A percentile compares a stretch with the other conserved stretches of the same genome.
These are phyloP conservation scores for Donacobius atricapilla DNA, from an alignment of 2,113 vertebrate genomes.

Conservation along the genomic window DNA sequence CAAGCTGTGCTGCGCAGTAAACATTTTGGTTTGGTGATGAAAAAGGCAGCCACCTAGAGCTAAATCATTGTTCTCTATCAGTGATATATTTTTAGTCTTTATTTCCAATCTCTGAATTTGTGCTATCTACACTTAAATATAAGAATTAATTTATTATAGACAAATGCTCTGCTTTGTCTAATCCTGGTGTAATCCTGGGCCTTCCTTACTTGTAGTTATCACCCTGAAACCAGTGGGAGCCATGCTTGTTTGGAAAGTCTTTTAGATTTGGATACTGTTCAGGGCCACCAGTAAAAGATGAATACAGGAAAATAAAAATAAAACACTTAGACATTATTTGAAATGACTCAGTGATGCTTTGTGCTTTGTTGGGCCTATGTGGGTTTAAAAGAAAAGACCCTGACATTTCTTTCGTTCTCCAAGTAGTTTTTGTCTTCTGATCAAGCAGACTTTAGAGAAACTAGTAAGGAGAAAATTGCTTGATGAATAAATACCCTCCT, in stretches of 20 bases:
- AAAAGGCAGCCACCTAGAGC: neutral
- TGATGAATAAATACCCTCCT: neutral
- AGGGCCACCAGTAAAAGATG: neutral
- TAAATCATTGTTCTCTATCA: neutral
- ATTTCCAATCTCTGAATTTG: neutral
- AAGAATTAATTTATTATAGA: neutral
- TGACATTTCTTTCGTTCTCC: neutral
- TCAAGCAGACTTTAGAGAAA: neutral
- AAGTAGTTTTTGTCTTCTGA: neutral
- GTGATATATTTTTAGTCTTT: neutral
- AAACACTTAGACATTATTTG: neutral
- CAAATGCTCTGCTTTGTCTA: neutral
- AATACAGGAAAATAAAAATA: neutral
- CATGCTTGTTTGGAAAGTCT: neutral
- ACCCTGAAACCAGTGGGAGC: neutral
- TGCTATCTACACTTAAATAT: neutral
- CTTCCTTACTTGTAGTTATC: neutral
- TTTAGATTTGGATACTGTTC: neutral
- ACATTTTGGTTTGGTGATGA: neutral
- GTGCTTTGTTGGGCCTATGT: neutral
- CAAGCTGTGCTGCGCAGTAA: neutral
- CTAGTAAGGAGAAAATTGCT: neutral
- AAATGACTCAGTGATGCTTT: no score
- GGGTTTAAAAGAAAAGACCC: neutral
- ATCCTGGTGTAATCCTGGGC: neutral